Percentiles rank a stretch among this genome's conserved stretches.
phyloP scores from a whole-genome alignment of 2,797 vertebrate genomes.

The Glyptemys insculpta region DNA sequence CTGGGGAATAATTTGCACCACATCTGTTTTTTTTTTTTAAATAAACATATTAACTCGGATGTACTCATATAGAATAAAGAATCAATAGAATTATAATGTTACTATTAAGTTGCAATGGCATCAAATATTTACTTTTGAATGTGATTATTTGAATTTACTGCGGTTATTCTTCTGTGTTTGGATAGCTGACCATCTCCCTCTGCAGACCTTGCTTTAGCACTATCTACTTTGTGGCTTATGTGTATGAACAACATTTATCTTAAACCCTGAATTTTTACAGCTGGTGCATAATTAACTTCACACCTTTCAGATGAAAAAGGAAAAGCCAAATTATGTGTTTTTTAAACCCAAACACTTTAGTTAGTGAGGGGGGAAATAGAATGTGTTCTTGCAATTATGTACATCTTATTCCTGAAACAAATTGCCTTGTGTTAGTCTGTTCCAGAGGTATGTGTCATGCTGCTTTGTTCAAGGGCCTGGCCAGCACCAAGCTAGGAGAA shows the following conservation, averaged over 20 bases:
- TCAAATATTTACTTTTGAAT: not conserved
- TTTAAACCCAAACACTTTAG: not conserved
- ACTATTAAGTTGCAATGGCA: not conserved
- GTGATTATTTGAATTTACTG: not conserved
- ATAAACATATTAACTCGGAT: not conserved
- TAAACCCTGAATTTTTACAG: not conserved
- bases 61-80: not conserved
- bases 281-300: not conserved
- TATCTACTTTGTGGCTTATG: not conserved
- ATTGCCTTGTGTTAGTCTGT: not conserved
- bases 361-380: not conserved
- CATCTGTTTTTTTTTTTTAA: not conserved
- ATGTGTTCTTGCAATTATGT: not conserved
- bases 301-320: not conserved
- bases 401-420: not conserved
- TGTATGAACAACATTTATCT: not conserved
- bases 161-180: not conserved
- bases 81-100: not conserved
- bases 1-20: not conserved
- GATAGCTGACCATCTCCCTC: not conserved
- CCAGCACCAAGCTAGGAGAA: not conserved
- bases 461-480: not conserved
- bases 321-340: not conserved
- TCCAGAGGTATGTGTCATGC: not conserved
- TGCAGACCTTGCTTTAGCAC: not conserved